Evolutionary conservation across 2,888 invertebrate species (phyloP), one percentile per base, ranked within the genome.

Genomic region (Hoplodrina blanda): DNA sequence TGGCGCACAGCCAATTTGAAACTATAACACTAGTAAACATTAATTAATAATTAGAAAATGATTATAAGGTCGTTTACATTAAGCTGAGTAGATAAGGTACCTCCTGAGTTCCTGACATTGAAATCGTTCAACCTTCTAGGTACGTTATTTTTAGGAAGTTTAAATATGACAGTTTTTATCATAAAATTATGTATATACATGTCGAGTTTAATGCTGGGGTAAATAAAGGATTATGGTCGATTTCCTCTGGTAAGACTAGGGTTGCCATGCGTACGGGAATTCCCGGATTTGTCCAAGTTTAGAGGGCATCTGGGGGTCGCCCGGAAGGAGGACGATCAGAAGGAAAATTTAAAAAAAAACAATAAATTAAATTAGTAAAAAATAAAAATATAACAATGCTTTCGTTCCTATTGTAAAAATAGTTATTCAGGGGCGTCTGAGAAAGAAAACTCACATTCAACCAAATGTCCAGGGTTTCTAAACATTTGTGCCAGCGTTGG

Each of bases 101-200:
- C n/a, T n/a, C n/a, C n/a, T n/a, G n/a, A n/a, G n/a, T 17, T 60
- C 30, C 17, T 62, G 61, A 56, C 78, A 74, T 63, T 83, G 74
- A 71, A 75, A 70, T 10, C 11, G 15, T 64, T 56, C 53, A 55
- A 46, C 46, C 46, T 55, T 54, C 60, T 15, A 46, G 17, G 37
- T 62, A 55, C 15, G 62, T 15, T 61, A 66, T 67, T 68, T 65
- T 62, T 59, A 76, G 68, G 55, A 70, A 76, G 60, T 72, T 60
- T 62, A 63, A 72, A 71, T 54, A 62, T 68, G 56, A 3, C 54
- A 61, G 46, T 50, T 62, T 62, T 81, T 72, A 81, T 84, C 62
- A 69, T 41, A 56, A 44, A 54, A 52, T 13, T 57, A 49, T 50
- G 44, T 49, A 11, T 60, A 50, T 41, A 52, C 44, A 59, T 46